phyloP scores from a whole-genome alignment of 37 sponge, comb jelly and placozoan species.

The Ephydatia muelleri region DNA sequence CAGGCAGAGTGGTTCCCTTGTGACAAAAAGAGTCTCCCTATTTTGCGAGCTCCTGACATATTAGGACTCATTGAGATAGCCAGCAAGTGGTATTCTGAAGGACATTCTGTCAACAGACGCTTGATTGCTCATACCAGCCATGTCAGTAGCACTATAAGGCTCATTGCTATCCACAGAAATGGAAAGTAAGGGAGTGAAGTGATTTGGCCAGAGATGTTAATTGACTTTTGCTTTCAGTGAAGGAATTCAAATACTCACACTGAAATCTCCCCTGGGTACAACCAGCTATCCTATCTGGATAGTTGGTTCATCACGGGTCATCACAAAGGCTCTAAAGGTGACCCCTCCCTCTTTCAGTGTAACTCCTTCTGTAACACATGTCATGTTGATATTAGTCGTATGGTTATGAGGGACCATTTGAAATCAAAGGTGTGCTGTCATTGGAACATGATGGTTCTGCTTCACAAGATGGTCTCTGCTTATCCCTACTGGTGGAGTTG shows the following conservation, averaged over 20 bases:
- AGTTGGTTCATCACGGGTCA: too few species aligned
- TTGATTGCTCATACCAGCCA: not conserved
- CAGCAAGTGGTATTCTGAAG: constrained; percentile 30
- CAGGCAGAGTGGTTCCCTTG: constrained; percentile 82
- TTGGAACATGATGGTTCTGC: constrained; percentile 52
- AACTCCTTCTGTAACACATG: too few species aligned
- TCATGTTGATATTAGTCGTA: constrained; percentile 1
- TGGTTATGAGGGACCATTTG: constrained; percentile 35
- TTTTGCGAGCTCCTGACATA: constrained; percentile 41
- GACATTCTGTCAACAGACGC: not conserved
- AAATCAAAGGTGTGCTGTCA: constrained; percentile 32
- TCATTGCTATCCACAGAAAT: not conserved
- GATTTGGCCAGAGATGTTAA: not conserved
- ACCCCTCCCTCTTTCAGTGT: too few species aligned
- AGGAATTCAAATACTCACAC: not conserved
- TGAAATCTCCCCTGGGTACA: constrained; percentile 5
- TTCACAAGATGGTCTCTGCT: constrained; percentile 44
- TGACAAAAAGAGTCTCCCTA: constrained; percentile 31
- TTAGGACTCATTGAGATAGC: constrained; percentile 43
- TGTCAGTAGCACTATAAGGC: not conserved
- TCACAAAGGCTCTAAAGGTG: too few species aligned
- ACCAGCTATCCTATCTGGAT: too few species aligned
- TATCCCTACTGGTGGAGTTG: constrained; percentile 22
- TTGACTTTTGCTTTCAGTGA: not conserved
- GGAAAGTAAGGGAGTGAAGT: not conserved